phyloP scores from a whole-genome alignment of 2,888 invertebrate genomes.

The Didymodactylos carnosus region DNA sequence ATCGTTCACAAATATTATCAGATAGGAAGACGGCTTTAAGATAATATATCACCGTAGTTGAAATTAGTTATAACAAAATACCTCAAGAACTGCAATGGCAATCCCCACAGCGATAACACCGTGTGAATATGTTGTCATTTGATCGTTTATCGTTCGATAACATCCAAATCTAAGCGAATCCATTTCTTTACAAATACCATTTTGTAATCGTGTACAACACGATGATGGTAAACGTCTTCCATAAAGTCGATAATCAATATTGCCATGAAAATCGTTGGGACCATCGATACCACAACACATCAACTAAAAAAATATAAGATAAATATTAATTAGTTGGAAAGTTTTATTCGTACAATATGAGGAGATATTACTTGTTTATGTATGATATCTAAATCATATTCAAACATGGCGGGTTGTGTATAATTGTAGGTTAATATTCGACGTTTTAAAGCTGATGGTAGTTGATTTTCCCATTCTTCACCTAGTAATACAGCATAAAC shows the following conservation, averaged over 20 bases:
- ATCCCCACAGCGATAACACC: neutral
- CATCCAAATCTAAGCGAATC: neutral
- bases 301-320: neutral
- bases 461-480: neutral
- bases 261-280: neutral
- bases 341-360: no score
- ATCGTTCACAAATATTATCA: no score
- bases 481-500: conserved; percentile 20
- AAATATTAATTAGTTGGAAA: neutral
- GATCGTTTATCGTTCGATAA: neutral
- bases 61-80: no score
- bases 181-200: neutral
- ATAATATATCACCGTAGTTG: no score
- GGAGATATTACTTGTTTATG: neutral
- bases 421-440: neutral
- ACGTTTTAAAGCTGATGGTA: neutral
- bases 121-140: neutral
- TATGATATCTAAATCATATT: neutral
- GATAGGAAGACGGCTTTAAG: no score
- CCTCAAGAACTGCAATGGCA: neutral
- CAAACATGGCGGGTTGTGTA: neutral
- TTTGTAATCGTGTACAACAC: neutral
- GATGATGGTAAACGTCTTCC: neutral
- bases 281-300: neutral
- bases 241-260: neutral